Conservation (phyloP, 2,888 invertebrate genomes). For the Melieria omissa region DNA sequence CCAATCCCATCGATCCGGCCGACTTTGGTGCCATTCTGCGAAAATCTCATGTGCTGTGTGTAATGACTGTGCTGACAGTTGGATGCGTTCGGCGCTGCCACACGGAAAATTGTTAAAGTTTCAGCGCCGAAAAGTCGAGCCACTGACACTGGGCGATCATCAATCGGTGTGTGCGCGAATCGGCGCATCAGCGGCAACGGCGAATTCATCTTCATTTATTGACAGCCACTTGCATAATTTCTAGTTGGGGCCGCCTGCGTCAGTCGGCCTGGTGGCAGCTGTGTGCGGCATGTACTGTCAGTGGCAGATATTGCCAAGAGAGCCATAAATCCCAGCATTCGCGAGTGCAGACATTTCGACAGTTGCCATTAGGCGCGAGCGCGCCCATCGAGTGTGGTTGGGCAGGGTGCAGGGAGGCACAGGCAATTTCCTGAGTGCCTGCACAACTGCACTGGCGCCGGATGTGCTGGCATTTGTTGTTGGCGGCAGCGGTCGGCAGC, state of each 20-base stretch:
- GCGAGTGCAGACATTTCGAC: conserved; percentile 34
- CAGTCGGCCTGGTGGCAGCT: no score
- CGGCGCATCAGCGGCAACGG: not conserved
- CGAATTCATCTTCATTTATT: conserved; percentile 4
- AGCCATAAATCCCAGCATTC: conserved; percentile 36
- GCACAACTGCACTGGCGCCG: conserved; percentile 34
- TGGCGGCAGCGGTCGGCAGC: conserved; percentile 9
- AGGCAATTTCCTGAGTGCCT: conserved; percentile 44
- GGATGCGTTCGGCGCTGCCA: no score
- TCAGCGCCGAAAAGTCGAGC: no score
- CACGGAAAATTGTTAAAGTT: no score
- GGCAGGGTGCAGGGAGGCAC: conserved; percentile 24
- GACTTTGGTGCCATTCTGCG: no score
- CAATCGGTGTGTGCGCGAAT: no score
- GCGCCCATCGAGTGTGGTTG: conserved; percentile 3
- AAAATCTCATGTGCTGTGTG: no score
- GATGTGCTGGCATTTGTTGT: conserved; percentile 34
- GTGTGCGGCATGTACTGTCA: not conserved
- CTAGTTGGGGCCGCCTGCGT: not conserved
- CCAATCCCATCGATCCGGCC: no score
- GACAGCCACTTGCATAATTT: conserved; percentile 1
- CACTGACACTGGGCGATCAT: no score
- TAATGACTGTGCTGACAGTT: no score
- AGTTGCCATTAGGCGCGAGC: conserved; percentile 39
- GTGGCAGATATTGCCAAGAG: not conserved